Evolutionary conservation across 37 sponge, comb jelly and placozoan genomes (phyloP), one percentile per base, ranked within the genome.

Genomic region (Halichondria panicea): DNA sequence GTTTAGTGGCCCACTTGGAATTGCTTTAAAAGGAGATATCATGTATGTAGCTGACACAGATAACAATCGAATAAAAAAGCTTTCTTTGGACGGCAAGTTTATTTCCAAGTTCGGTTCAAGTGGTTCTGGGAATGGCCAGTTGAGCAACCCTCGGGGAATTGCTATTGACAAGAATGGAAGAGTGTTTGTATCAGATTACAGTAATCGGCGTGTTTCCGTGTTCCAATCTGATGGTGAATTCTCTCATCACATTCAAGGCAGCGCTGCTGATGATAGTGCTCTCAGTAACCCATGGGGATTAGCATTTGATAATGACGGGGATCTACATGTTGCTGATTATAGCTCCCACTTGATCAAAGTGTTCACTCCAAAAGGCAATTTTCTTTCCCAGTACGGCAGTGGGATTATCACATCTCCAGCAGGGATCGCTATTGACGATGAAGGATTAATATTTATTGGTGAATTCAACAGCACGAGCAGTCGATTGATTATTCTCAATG

Each of bases 201-300:
- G 40, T 46, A 85, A 85, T 56, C 43, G 63, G 21, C 44, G 79
- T 28, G 50, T 85, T n/a, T 63, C 63, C 50, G 65, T 85, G 8
- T 85, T 85, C 45, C 39, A 63, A 27, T 21, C 53, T 21, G 79
- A 85, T 63, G 85, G 72, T n/a, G 32, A 40, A 39, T 77, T 71
- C 50, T 22, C n/a, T 34, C 3, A 38, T 24, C 40, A 55, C 70
- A 78, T 85, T 32, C 27, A 33, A 13, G 57, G 72, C 6, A n/a
- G n/a, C n/a, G n/a, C n/a, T n/a, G n/a, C n/a, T n/a, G n/a, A n/a
- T n/a, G n/a, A n/a, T n/a, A 42, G 59, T 27, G 42, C 5, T 0
- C 44, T 63, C 50, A 64, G 50, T 22, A 58, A 66, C 45, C 85
- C 85, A 4, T 77, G 78, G 77, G 85, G 78, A 12, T n/a, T 85